These are phyloP conservation scores for Chinchilla lanigera DNA, from an alignment of 2,113 vertebrate genomes.

Conservation along the genomic window DNA sequence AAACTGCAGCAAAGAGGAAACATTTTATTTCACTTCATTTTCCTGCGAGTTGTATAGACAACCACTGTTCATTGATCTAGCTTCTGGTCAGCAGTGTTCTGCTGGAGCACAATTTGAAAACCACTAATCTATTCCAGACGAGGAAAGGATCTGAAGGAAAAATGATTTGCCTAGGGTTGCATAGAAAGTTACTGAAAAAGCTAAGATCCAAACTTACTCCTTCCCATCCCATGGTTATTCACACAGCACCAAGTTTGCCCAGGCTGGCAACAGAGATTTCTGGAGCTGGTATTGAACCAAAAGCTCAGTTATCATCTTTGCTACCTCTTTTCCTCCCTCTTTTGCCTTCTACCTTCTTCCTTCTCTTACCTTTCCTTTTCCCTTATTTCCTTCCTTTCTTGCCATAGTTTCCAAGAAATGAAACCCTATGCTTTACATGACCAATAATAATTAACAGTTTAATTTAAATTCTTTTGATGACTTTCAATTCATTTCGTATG, in stretches of 20 bases:
- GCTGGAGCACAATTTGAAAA: slow-evolving; percentile 29
- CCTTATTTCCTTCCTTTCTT: background rate
- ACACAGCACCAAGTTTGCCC: background rate
- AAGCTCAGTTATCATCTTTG: background rate
- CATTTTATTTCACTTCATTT: slow-evolving; percentile 27
- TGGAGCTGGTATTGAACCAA: background rate
- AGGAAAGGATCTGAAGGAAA: slow-evolving; percentile 51
- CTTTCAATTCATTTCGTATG: background rate
- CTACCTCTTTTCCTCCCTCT: background rate
- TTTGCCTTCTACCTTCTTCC: background rate
- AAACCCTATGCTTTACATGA: background rate
- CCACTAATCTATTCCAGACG: slow-evolving; percentile 51
- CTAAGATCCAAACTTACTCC: background rate
- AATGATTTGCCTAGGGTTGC: slow-evolving; percentile 47
- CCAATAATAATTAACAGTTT: slow-evolving; percentile 1
- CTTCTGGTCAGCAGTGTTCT: slow-evolving; percentile 23
- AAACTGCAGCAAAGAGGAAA: background rate
- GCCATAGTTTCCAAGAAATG: background rate
- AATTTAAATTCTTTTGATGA: slow-evolving; percentile 47
- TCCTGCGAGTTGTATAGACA: background rate
- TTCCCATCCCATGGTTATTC: background rate
- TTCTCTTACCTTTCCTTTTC: background rate
- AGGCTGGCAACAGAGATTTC: background rate
- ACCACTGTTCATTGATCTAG: background rate
- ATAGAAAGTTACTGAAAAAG: slow-evolving; percentile 17